phyloP scores from a whole-genome alignment of 2,888 invertebrate genomes.

The Amorpha juglandis region DNA sequence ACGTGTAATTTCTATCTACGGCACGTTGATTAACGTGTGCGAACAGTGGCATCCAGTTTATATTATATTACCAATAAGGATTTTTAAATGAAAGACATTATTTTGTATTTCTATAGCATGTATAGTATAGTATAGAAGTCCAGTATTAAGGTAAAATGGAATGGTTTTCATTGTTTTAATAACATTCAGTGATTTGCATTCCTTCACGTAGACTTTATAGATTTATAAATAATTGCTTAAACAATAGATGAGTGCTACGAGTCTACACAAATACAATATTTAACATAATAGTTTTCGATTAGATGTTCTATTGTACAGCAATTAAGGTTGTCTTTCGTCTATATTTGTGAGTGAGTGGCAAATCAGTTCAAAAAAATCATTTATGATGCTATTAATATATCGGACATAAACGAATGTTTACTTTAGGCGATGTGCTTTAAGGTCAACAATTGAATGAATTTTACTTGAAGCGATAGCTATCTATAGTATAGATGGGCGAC shows the following conservation, averaged over 20 bases:
- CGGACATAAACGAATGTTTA: neutral
- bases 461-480: neutral
- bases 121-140: conserved; percentile 36
- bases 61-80: conserved; percentile 27
- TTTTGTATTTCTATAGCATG: conserved; percentile 36
- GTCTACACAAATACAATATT: conserved; percentile 5
- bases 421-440: neutral
- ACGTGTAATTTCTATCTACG: too few species aligned
- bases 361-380: neutral
- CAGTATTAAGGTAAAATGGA: conserved; percentile 36
- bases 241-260: neutral
- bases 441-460: neutral
- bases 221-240: neutral
- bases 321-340: neutral
- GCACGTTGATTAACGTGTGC: neutral
- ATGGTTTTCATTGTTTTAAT: conserved; percentile 14
- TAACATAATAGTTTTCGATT: neutral
- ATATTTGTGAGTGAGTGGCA: neutral
- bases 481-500: neutral
- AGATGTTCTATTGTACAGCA: neutral
- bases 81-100: conserved; percentile 40
- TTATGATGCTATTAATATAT: neutral
- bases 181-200: conserved; percentile 28
- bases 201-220: conserved; percentile 26
- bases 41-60: neutral